Evolutionary conservation across 2,797 vertebrate genomes (phyloP).

Genomic region (Pogonophryne albipinna): DNA sequence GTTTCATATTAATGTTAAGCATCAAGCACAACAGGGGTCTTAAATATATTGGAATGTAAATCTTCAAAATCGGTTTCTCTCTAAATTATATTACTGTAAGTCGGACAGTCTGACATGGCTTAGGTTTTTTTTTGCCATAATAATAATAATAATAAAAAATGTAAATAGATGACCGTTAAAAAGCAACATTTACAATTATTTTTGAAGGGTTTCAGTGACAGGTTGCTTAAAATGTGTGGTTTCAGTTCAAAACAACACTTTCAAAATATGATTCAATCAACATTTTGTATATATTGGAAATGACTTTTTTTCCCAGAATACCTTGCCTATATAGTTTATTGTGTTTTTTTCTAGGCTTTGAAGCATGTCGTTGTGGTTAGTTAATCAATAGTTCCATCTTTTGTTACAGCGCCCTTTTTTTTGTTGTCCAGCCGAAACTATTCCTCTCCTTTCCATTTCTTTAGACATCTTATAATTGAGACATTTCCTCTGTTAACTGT

Average conservation of each 20-base stretch:
- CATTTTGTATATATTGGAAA: not conserved
- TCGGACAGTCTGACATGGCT: not conserved
- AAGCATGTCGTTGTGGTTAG: not conserved
- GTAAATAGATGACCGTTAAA: not conserved
- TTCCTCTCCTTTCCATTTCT: not conserved
- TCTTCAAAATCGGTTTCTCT: constrained; percentile 10
- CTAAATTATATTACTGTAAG: not conserved
- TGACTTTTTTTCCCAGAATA: not conserved
- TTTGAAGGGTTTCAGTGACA: not conserved
- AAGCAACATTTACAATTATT: not conserved
- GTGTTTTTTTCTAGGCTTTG: not conserved
- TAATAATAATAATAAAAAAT: too few relatives aligned
- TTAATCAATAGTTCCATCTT: not conserved
- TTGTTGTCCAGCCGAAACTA: too few relatives aligned
- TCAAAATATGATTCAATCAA: not conserved
- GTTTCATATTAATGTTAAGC: constrained; percentile 23
- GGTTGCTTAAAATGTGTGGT: not conserved
- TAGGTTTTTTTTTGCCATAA: too few relatives aligned
- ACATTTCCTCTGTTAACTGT: not conserved
- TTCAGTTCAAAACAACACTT: not conserved
- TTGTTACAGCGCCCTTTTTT: not conserved
- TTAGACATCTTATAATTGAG: not conserved
- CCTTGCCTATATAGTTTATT: not conserved
- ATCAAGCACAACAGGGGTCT: not conserved
- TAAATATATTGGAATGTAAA: constrained; percentile 11